Evolutionary conservation across 2,797 vertebrate species (phyloP).

Genomic region (Pitangus sulphuratus): DNA sequence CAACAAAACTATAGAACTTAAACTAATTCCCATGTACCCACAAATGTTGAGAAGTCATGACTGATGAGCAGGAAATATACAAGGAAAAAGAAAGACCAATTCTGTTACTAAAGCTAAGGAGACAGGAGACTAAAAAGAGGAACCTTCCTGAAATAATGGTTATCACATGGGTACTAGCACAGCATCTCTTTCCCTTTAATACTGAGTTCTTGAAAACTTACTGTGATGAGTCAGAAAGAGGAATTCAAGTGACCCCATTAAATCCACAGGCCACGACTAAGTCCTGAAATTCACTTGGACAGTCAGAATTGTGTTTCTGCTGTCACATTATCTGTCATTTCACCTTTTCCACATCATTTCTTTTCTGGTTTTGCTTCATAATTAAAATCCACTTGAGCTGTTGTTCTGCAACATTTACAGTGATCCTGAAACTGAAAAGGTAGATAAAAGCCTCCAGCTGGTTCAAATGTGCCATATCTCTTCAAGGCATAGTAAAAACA

Average conservation of each 20-base stretch:
- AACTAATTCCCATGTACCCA: not conserved
- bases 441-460: not conserved
- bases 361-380: not conserved
- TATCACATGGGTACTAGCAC: not conserved
- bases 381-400: not conserved
- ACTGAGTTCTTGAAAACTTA: not conserved
- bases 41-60: not conserved
- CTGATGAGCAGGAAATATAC: accelerated
- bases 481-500: not conserved
- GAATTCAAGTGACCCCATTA: not conserved
- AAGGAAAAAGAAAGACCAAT: not conserved
- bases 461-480: not conserved
- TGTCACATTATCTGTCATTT: not conserved
- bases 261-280: not conserved
- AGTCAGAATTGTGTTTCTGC: not conserved
- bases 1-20: not conserved
- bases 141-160: not conserved
- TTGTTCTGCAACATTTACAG: not conserved
- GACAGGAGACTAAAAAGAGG: not conserved
- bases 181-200: not conserved
- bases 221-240: not conserved
- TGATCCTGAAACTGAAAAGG: not conserved
- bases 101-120: not conserved
- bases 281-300: not conserved
- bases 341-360: accelerated